A percentile compares a stretch with the other conserved stretches of the same genome.
phyloP scores from a whole-genome alignment of 2,113 vertebrate genomes.

The Pachyramphus minor region DNA sequence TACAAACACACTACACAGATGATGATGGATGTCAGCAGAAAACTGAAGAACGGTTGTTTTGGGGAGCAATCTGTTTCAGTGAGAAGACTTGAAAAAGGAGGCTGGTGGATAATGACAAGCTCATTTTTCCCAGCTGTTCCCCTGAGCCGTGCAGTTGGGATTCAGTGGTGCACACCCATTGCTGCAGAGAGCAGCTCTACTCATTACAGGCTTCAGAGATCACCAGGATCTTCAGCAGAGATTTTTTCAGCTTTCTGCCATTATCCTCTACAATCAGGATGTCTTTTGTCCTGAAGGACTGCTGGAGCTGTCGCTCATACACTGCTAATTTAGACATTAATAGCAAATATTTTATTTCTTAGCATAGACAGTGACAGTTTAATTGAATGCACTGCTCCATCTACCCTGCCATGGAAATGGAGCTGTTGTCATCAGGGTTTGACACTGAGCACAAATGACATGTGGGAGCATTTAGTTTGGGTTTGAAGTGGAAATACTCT shows the following conservation, averaged over 20 bases:
- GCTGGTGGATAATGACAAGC: neutral
- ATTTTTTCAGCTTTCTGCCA: neutral
- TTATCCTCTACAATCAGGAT: neutral
- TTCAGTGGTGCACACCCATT: neutral
- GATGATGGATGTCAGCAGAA: neutral
- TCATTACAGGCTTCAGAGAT: neutral
- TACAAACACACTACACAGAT: neutral
- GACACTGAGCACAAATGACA: neutral
- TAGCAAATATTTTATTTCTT: slow-evolving; percentile 23
- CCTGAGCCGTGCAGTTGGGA: neutral
- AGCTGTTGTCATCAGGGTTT: slow-evolving; percentile 3
- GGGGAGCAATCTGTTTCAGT: neutral
- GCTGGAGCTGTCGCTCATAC: neutral
- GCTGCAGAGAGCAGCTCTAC: neutral
- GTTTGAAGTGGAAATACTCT: neutral
- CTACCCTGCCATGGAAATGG: neutral
- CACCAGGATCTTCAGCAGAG: neutral
- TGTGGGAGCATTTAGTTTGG: neutral
- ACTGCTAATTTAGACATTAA: slow-evolving; percentile 6
- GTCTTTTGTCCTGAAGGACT: neutral
- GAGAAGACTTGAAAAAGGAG: neutral
- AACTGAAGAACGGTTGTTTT: neutral
- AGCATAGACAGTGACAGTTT: neutral
- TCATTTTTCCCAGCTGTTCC: neutral
- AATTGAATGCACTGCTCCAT: slow-evolving; percentile 10